phyloP scores from a whole-genome alignment of 2,888 invertebrate species.

The Cosmorhoe ocellata region DNA sequence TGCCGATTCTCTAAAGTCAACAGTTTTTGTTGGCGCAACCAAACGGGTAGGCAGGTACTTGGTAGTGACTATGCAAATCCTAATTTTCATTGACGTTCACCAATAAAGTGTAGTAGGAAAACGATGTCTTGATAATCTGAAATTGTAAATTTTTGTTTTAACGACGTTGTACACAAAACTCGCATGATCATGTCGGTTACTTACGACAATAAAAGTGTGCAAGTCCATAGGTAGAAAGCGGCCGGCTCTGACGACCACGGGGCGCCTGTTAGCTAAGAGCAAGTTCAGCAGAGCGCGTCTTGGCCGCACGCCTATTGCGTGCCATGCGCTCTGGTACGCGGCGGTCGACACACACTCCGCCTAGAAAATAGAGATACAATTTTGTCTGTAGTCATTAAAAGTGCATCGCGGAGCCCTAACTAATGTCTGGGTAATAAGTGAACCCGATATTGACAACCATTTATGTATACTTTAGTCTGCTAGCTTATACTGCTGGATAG shows the following conservation, averaged over 20 bases:
- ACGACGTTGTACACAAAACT: too few species aligned
- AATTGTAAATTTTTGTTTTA: conserved; percentile 34
- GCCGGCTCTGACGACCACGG: conserved; percentile 57
- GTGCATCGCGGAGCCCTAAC: too few species aligned
- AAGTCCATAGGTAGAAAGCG: conserved; percentile 66
- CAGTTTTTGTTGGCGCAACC: too few species aligned
- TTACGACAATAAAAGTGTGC: conserved; percentile 63
- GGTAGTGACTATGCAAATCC: too few species aligned
- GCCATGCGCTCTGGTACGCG: conserved; percentile 67
- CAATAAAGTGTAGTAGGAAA: conserved; percentile 71
- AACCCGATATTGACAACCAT: too few species aligned
- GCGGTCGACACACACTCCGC: conserved; percentile 66
- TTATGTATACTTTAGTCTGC: too few species aligned
- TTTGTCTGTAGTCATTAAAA: too few species aligned
- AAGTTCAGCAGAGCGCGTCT: conserved; percentile 57
- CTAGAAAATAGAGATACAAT: conserved; percentile 24
- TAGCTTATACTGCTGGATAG: too few species aligned
- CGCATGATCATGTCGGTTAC: conserved; percentile 10
- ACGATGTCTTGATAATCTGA: conserved; percentile 76
- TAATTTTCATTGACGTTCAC: conserved; percentile 69
- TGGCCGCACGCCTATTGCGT: conserved; percentile 51
- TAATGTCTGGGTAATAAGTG: too few species aligned
- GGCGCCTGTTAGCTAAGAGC: conserved; percentile 53
- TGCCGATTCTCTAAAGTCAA: too few species aligned
- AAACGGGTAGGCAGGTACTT: too few species aligned